A percentile compares a stretch with the other conserved stretches of the same genome.
Conservation (phyloP, 2,888 invertebrate species). For the Phengaris alcon region DNA sequence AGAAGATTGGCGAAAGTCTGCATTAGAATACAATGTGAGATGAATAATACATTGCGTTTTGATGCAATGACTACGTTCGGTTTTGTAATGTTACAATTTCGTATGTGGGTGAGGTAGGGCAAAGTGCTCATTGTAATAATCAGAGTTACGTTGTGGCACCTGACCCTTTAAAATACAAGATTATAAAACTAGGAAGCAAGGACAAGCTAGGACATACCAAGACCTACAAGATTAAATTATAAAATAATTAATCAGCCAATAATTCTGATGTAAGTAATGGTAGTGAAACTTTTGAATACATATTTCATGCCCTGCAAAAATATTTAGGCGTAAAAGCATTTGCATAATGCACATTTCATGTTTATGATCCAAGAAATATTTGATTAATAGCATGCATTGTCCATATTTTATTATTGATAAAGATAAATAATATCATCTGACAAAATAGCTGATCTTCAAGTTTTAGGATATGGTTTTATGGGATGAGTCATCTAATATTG, state of each 20-base stretch:
- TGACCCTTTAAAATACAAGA: background rate
- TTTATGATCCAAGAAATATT: background rate
- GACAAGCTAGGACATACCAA: too few species aligned
- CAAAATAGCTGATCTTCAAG: background rate
- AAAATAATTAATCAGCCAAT: too few species aligned
- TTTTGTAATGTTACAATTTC: constrained; percentile 54
- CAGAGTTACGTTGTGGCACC: background rate
- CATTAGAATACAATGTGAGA: constrained; percentile 74
- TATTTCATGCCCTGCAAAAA: background rate
- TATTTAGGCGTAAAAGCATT: constrained; percentile 5
- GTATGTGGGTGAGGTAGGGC: constrained; percentile 35
- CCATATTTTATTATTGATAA: background rate
- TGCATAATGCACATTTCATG: constrained; percentile 5
- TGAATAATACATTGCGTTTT: constrained; percentile 71
- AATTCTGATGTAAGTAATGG: too few species aligned
- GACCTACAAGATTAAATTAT: too few species aligned
- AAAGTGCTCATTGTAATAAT: background rate
- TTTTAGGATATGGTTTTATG: background rate
- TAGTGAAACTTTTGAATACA: background rate
- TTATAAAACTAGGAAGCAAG: background rate
- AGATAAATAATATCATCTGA: background rate
- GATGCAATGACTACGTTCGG: constrained; percentile 53
- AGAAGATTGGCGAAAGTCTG: constrained; percentile 75
- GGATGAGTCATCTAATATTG: background rate
- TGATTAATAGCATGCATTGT: constrained; percentile 1